Evolutionary conservation across 2,888 invertebrate species (phyloP).

Genomic region (Tenthredo scrophulariae): DNA sequence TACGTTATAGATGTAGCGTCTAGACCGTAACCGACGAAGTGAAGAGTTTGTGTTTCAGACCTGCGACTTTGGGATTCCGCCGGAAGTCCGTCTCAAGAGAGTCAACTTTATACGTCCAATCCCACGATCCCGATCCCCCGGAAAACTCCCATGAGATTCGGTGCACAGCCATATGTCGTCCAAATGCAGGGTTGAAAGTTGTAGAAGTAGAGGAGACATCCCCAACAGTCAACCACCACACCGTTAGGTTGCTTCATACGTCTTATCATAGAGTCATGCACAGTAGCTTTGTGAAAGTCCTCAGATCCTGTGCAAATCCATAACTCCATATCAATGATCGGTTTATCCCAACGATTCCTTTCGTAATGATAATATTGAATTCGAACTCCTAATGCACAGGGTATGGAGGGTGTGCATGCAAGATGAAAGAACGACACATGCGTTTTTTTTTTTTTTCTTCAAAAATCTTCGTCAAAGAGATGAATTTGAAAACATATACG

Average conservation of each 20-base stretch:
- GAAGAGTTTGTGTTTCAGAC: constrained; percentile 31
- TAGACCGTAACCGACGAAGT: constrained; percentile 21
- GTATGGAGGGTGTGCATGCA: background rate
- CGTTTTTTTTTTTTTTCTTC: too few relatives aligned
- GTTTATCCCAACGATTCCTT: background rate
- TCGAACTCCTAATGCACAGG: background rate
- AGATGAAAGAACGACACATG: background rate
- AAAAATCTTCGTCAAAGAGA: background rate
- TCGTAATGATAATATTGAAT: background rate
- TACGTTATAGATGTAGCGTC: constrained; percentile 29
- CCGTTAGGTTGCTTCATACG: background rate
- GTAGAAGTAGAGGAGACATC: background rate
- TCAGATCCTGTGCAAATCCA: background rate
- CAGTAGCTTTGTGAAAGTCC: background rate
- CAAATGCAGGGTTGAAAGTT: constrained; percentile 7
- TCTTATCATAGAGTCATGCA: background rate
- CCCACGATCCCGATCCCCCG: constrained; percentile 1
- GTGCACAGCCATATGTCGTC: constrained; percentile 29
- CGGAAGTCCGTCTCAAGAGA: constrained; percentile 23
- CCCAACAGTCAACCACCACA: background rate
- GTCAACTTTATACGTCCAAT: constrained; percentile 37
- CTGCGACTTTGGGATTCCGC: constrained; percentile 18
- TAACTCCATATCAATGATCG: background rate
- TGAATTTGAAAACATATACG: background rate
- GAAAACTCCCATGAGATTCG: constrained; percentile 1